Evolutionary conservation across 2,888 invertebrate genomes (phyloP), one percentile per base, ranked within the genome.

Genomic region (Amiota communis): DNA sequence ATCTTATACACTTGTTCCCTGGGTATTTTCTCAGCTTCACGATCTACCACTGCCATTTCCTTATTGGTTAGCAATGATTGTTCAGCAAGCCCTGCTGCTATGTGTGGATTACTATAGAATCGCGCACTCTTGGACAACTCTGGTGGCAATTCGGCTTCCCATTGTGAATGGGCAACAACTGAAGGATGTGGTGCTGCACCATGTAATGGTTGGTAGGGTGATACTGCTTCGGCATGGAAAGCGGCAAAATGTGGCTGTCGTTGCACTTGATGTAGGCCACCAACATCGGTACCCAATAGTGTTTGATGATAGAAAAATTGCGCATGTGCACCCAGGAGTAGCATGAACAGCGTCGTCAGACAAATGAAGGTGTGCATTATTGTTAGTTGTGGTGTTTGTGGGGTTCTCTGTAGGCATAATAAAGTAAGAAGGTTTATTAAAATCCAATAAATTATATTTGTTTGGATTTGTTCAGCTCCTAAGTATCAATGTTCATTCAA

Each of bases 11-110:
- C 94, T 85, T 93, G 93, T 76, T 93, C 92, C 2, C 96, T 91
- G 0, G 95, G 93, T 75, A 96, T 96, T 88, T 94, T 94, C 81
- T 96, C 95, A 0, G 95, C 93, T 85, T 95, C 95, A 12, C 96
- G 91, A 84, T 95, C 92, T 61, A 93, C 91, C 0, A 96, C 95
- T 75, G 93, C 94, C 91, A 93, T 94, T 87, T 95, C 95, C 84
- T 95, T 94, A 78, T 93, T 92, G 0, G 93, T 92, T 79, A 95
- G 93, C 94, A 95, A 95, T 0, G 95, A 95, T 81, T 94, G 95
- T 81, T 93, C 93, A 1, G 96, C 95, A 11, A 96, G 90, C 0
- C 92, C 93, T 8, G 92, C 93, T 8, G 94, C 95, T 12, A 95
- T 92, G 1, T 91, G 88, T 0, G 95, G 95, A 89, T 96, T 93